Conservation (phyloP, 1,140 invertebrate species). For the Drosophila paulistorum region DNA sequence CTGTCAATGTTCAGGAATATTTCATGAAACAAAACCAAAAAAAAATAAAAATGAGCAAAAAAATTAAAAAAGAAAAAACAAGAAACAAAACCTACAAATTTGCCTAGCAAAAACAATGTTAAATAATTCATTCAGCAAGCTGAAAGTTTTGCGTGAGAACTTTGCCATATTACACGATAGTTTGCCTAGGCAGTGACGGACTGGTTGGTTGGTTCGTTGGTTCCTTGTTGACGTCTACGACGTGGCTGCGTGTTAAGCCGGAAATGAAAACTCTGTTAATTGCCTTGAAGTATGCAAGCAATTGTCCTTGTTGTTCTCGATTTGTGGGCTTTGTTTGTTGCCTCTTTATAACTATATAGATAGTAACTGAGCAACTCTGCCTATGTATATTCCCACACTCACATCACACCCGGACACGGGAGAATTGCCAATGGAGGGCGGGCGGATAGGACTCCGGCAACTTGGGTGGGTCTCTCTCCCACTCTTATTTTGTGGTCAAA, state of each 20-base stretch:
- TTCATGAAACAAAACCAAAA: constrained; percentile 42
- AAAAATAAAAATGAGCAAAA: constrained; percentile 21
- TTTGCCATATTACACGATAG: constrained; percentile 71
- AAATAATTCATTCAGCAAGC: constrained; percentile 73
- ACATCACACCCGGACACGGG: not conserved
- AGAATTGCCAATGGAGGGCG: not conserved
- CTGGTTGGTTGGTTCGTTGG: constrained; percentile 42
- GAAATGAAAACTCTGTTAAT: constrained; percentile 78
- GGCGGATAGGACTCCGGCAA: too few relatives aligned
- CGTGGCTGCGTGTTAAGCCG: constrained; percentile 68
- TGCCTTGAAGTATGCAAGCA: constrained; percentile 73
- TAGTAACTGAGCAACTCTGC: constrained; percentile 55
- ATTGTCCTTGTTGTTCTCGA: constrained; percentile 48
- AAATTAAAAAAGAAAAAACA: not conserved
- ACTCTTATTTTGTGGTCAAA: not conserved
- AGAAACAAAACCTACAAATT: constrained; percentile 28
- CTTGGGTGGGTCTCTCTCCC: too few relatives aligned
- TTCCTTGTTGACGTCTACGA: constrained; percentile 32
- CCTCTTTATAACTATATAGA: constrained; percentile 52
- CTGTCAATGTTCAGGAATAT: constrained; percentile 64
- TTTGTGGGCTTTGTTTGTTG: constrained; percentile 36
- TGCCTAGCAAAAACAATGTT: constrained; percentile 63
- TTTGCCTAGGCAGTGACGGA: constrained; percentile 26
- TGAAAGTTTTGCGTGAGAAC: constrained; percentile 77
- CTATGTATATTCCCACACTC: not conserved